These are phyloP conservation scores for Limnephilus lunatus DNA, from an alignment of 2,888 invertebrate species.

Conservation along the genomic window DNA sequence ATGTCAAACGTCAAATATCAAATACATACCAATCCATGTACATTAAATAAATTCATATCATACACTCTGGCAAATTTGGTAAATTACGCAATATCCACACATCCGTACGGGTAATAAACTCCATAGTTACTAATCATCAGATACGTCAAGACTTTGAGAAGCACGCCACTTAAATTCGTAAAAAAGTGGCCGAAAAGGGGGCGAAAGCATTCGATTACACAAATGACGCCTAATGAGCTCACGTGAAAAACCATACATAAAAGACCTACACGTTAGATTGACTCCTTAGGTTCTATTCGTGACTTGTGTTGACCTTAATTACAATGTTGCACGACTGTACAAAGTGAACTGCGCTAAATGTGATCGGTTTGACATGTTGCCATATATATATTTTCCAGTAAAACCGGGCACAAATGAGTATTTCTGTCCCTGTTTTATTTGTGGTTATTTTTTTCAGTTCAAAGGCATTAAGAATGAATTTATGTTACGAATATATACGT, in stretches of 20 bases:
- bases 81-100: not conserved
- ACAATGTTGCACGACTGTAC: conserved; percentile 31
- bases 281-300: conserved; percentile 43
- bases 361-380: conserved; percentile 5
- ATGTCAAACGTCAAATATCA: too few species aligned
- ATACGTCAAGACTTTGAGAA: not conserved
- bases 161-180: not conserved
- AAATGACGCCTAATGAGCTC: conserved; percentile 38
- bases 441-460: not conserved
- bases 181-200: not conserved
- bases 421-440: not conserved
- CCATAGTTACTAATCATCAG: not conserved
- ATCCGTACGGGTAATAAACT: not conserved
- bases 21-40: not conserved
- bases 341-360: conserved; percentile 40
- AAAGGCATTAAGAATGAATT: not conserved
- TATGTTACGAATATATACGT: not conserved
- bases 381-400: conserved; percentile 11
- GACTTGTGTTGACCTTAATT: conserved; percentile 48
- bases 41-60: not conserved
- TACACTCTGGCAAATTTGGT: not conserved
- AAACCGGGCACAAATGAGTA: not conserved
- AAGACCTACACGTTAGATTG: conserved; percentile 35
- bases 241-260: conserved; percentile 17
- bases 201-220: not conserved